These are phyloP conservation scores for Quadriops clusia DNA, from an alignment of 2,888 invertebrate genomes.

Conservation along the genomic window DNA sequence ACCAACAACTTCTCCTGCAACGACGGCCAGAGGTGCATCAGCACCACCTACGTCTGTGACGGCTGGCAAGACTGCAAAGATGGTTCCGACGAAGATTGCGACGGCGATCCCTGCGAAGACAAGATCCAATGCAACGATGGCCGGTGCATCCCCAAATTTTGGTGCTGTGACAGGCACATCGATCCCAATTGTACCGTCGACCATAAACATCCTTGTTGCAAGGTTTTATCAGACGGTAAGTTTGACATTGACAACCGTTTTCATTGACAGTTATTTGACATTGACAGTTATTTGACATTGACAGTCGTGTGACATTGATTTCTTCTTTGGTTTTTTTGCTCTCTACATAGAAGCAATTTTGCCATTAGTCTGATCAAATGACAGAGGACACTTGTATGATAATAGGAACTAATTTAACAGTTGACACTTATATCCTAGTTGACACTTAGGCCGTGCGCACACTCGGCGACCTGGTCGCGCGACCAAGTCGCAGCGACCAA, in stretches of 20 bases:
- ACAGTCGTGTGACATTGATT: too few relatives aligned
- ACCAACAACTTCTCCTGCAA: conserved; percentile 30
- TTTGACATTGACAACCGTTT: too few relatives aligned
- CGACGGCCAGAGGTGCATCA: conserved; percentile 35
- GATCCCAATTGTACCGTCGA: conserved; percentile 38
- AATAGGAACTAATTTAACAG: too few relatives aligned
- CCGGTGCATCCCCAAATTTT: conserved; percentile 40
- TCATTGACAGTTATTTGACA: too few relatives aligned
- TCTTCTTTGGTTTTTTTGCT: too few relatives aligned
- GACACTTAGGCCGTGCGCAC: too few relatives aligned
- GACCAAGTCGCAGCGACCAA: too few relatives aligned
- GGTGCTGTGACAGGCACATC: conserved; percentile 40
- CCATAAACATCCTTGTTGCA: conserved; percentile 37
- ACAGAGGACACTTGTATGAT: neutral
- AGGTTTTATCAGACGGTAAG: conserved; percentile 31
- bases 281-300: too few relatives aligned
- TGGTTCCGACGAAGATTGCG: conserved; percentile 40
- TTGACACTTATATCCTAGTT: too few relatives aligned
- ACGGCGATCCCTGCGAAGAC: conserved; percentile 37
- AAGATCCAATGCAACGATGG: conserved; percentile 38
- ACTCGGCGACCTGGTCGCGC: too few relatives aligned
- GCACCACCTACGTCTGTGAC: conserved; percentile 41
- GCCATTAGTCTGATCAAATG: too few relatives aligned
- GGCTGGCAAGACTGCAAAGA: conserved; percentile 41
- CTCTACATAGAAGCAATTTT: too few relatives aligned